Percentiles rank a stretch among this genome's conserved stretches.
Evolutionary conservation across 2,888 invertebrate genomes (phyloP).

Genomic region (Drosophila dives): DNA sequence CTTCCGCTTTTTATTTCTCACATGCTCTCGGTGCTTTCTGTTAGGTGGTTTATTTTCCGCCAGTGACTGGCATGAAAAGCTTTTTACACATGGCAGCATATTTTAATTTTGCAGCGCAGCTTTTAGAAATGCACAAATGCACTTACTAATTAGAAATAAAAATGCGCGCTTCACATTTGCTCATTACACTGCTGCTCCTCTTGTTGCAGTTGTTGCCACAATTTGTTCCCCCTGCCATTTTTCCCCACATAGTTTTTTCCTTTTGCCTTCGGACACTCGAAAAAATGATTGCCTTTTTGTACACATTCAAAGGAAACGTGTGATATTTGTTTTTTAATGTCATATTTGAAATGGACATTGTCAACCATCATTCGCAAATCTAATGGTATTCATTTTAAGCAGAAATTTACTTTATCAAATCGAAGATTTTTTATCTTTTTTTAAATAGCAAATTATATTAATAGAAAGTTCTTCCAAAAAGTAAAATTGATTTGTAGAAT

Average conservation of each 20-base stretch:
- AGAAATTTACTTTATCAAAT: too few relatives aligned
- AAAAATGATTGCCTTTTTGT: neutral
- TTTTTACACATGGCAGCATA: conserved; percentile 81
- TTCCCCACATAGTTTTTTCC: conserved; percentile 19
- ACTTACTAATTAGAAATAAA: conserved; percentile 81
- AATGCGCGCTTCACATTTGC: conserved; percentile 73
- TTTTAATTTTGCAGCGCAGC: conserved; percentile 79
- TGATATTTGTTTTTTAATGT: neutral
- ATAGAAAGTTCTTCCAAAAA: neutral
- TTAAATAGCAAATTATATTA: too few relatives aligned
- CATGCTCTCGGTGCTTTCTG: conserved; percentile 18
- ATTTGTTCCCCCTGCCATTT: conserved; percentile 21
- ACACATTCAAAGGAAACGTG: neutral
- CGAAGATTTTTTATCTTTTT: too few relatives aligned
- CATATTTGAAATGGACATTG: too few relatives aligned
- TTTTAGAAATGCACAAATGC: conserved; percentile 58
- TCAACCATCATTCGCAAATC: neutral
- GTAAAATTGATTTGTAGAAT: neutral
- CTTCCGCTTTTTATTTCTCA: conserved; percentile 24
- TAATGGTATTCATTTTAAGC: neutral
- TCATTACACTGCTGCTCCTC: conserved; percentile 57
- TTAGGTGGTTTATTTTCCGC: conserved; percentile 30
- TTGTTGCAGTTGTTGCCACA: conserved; percentile 2
- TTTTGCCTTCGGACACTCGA: neutral
- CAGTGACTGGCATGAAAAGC: conserved; percentile 72